Base-by-base conservation (phyloP, 30 jellyfish, hydroid and myxozoan species). In the Catostylus mosaicus region DNA sequence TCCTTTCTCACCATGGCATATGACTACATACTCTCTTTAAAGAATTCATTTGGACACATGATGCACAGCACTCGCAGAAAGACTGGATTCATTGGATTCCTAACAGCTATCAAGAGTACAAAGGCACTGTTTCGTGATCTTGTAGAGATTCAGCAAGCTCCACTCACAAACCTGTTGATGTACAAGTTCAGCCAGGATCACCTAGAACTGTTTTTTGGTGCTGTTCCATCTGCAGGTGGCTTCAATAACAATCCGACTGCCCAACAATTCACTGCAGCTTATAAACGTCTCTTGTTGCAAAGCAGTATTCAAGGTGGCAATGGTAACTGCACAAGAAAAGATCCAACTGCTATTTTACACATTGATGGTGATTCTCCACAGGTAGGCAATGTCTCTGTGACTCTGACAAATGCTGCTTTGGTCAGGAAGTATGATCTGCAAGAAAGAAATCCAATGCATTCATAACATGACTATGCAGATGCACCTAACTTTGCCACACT, bases 81-180 rank as follows among this genome's bases (percentile, higher is more conserved):
- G 48, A 83, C 94, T 18, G 94, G 91, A 19, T 59, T 83, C 78
- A 29, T 83, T 30, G 89, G 89, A 32, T 83, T 83, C 46, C 60
- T 83, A 27, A 85, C 59, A 24, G 82, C 73, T 14, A 71, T 52
- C 11, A 36, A 52, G 38, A 83, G 94, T 47, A 83, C 91, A 32
- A 31, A 83, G 50, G 84, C 40, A 18, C 68, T 85, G 5, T 83
- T 72, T 60, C 19, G 35, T 20, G 52, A 52, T 29, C 61, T 73
- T 30, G 94, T 83, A 32, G 94, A 36, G 59, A 35, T n/a, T n/a
- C 30, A 35, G 16, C 57, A 72, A 14, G 56, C 94, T 22, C 92
- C 92, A 12, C 32, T 82, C 33, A 82, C 83, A 82, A 82, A 37
- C 32, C 71, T 51, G 45, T 81, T 47, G 90, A 82, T 47, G 92